Conservation (phyloP, 2,888 invertebrate genomes). For the Mythimna ferrago region DNA sequence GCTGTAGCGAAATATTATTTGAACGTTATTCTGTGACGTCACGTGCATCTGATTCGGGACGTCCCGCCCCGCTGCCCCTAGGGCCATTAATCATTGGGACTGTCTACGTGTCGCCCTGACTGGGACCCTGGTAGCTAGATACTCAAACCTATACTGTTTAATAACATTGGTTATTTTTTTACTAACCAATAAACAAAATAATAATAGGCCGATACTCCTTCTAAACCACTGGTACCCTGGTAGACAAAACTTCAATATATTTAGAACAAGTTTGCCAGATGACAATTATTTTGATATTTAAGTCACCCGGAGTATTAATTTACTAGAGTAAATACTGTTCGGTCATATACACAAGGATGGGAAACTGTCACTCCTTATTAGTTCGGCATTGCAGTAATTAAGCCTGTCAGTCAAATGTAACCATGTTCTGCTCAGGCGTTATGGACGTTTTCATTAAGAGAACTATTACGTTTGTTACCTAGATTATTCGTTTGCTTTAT, state of each 20-base stretch:
- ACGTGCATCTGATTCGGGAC: slow-evolving; percentile 86
- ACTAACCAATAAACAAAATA: slow-evolving; percentile 26
- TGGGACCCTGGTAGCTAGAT: slow-evolving; percentile 57
- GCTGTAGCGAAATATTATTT: slow-evolving; percentile 78
- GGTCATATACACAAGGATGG: slow-evolving; percentile 14
- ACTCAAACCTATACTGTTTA: slow-evolving; percentile 41
- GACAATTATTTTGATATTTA: slow-evolving; percentile 27
- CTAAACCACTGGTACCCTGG: not conserved
- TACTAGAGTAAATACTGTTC: not conserved
- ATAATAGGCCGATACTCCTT: not conserved
- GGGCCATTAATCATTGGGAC: slow-evolving; percentile 83
- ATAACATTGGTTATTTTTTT: slow-evolving; percentile 41
- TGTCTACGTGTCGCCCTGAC: slow-evolving; percentile 81
- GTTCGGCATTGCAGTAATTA: slow-evolving; percentile 54
- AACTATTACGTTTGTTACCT: slow-evolving; percentile 12
- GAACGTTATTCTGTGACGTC: slow-evolving; percentile 82
- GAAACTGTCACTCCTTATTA: slow-evolving; percentile 55
- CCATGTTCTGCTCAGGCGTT: slow-evolving; percentile 34
- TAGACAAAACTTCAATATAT: not conserved
- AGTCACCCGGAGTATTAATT: not conserved
- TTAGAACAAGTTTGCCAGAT: not conserved
- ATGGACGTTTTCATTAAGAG: slow-evolving; percentile 48
- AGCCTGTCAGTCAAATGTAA: slow-evolving; percentile 55
- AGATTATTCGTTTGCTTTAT: not conserved
- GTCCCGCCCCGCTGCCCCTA: slow-evolving; percentile 73